Conservation (phyloP, 92 coral and sea anemone genomes). For the Scolanthus callimorphus region DNA sequence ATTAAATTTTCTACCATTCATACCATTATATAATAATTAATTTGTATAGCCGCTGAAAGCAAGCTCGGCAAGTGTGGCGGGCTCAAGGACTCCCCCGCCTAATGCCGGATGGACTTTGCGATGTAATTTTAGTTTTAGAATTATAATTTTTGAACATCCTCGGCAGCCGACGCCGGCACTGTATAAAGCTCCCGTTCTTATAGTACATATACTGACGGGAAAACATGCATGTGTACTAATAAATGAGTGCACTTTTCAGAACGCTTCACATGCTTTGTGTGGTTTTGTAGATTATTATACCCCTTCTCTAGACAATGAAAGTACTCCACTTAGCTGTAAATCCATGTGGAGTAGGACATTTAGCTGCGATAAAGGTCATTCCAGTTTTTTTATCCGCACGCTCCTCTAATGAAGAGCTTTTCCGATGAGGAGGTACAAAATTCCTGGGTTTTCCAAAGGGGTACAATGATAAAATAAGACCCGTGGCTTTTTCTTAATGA, state of each 20-base stretch:
- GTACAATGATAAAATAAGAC: too few species aligned
- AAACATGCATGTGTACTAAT: slow-evolving; percentile 79
- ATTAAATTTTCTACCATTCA: slow-evolving; percentile 95
- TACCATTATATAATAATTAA: slow-evolving; percentile 85
- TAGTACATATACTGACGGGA: slow-evolving; percentile 80
- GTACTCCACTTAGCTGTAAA: too few species aligned
- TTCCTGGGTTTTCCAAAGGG: too few species aligned
- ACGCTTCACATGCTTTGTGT: slow-evolving; percentile 32
- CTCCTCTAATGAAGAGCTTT: too few species aligned
- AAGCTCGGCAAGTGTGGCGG: slow-evolving; percentile 22
- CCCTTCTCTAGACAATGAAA: too few species aligned
- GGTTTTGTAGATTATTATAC: too few species aligned
- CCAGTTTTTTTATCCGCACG: too few species aligned
- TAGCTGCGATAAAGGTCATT: too few species aligned
- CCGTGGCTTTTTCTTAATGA: too few species aligned
- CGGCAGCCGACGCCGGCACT: slow-evolving; percentile 72
- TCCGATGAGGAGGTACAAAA: too few species aligned
- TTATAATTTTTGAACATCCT: slow-evolving; percentile 83
- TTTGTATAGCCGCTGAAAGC: slow-evolving; percentile 85
- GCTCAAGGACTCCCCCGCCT: slow-evolving; percentile 35
- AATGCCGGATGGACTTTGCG: slow-evolving; percentile 42
- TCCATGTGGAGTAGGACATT: too few species aligned
- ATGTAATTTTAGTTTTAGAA: slow-evolving; percentile 96
- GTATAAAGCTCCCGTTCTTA: slow-evolving; percentile 97
- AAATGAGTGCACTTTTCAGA: slow-evolving; percentile 96